Evolutionary conservation across 2,888 invertebrate genomes (phyloP).

Genomic region (Tachina grossa): DNA sequence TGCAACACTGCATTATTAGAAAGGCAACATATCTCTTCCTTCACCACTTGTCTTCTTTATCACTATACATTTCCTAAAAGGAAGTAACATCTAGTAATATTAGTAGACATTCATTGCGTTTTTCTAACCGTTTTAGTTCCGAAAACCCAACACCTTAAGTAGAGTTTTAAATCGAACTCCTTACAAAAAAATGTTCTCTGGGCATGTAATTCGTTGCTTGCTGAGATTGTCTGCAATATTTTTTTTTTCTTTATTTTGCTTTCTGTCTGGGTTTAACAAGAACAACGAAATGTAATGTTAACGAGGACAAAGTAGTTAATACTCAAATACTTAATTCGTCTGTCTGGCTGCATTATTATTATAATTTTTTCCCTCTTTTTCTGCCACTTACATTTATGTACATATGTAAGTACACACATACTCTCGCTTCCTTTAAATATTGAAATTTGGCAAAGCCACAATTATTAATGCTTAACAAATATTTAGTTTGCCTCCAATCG

Average conservation of each 20-base stretch:
- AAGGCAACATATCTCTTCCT: no score
- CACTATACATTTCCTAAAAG: no score
- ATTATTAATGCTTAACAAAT: constrained; percentile 40
- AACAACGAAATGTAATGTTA: constrained; percentile 50
- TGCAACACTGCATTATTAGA: no score
- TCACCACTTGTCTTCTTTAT: no score
- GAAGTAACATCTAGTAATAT: no score
- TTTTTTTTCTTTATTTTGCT: neutral
- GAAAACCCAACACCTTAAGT: no score
- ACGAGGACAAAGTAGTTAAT: constrained; percentile 61
- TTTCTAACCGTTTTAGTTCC: no score
- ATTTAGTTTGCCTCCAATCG: constrained; percentile 3
- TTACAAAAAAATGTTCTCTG: no score
- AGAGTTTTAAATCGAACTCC: no score
- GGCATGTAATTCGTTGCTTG: constrained; percentile 52
- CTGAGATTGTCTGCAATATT: constrained; percentile 60
- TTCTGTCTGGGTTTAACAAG: constrained; percentile 51
- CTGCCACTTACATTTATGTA: neutral
- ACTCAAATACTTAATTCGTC: constrained; percentile 51
- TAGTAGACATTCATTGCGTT: no score
- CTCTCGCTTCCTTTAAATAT: neutral
- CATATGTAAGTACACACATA: neutral
- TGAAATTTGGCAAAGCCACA: constrained; percentile 38
- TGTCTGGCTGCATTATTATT: constrained; percentile 31
- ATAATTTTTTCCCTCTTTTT: neutral